Percentiles rank a stretch among this genome's conserved stretches.
Evolutionary conservation across 2,888 invertebrate genomes (phyloP).

Genomic region (Tachina fera): DNA sequence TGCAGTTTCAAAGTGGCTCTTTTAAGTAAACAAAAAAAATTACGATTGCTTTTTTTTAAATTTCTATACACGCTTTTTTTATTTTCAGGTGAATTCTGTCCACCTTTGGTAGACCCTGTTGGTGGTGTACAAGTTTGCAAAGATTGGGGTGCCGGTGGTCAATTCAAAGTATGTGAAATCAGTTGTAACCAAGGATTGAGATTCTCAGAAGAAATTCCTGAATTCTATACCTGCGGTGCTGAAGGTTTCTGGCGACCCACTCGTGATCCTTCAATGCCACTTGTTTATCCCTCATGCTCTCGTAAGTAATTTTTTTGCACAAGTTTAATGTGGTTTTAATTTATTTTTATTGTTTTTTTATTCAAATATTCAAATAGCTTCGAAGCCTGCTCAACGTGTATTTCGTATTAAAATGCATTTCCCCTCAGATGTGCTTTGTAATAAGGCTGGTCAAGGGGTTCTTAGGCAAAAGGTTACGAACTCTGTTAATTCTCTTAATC

Average conservation of each 20-base stretch:
- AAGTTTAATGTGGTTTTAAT: background rate
- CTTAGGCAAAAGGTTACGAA: conserved; percentile 93
- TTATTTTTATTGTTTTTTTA: conserved; percentile 5
- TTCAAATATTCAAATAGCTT: conserved; percentile 86
- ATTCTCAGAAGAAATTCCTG: conserved; percentile 96
- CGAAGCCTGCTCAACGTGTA: conserved; percentile 96
- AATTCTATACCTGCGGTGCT: conserved; percentile 98
- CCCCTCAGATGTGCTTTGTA: conserved; percentile 98
- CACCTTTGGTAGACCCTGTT: conserved; percentile 92
- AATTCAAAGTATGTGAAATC: conserved; percentile 97
- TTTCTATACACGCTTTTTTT: background rate
- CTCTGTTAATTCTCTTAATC: conserved; percentile 94
- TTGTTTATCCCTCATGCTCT: conserved; percentile 96
- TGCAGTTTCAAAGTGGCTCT: conserved; percentile 96
- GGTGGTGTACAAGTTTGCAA: conserved; percentile 96
- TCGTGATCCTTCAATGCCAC: conserved; percentile 89
- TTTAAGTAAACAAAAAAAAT: conserved; percentile 87
- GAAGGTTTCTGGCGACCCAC: conserved; percentile 99
- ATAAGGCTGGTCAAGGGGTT: conserved; percentile 96
- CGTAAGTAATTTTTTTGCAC: conserved; percentile 85
- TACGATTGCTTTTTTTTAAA: background rate
- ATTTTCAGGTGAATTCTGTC: conserved; percentile 93
- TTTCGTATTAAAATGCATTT: conserved; percentile 97
- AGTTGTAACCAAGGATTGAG: conserved; percentile 92
- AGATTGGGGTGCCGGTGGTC: conserved; percentile 97